Evolutionary conservation across 2,888 invertebrate genomes (phyloP).

Genomic region (Apotomis turbidana): DNA sequence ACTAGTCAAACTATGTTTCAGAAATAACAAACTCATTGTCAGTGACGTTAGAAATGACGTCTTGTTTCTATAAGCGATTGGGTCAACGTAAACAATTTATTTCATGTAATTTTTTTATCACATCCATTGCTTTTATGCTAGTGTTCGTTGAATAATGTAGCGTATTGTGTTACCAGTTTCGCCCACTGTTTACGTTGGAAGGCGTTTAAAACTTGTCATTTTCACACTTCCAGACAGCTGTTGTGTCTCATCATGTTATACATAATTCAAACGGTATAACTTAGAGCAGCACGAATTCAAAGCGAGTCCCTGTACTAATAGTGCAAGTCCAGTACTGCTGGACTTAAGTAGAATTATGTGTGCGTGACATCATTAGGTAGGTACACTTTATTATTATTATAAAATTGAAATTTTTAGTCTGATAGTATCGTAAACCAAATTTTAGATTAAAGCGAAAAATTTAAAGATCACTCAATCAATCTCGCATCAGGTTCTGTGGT

Average conservation of each 20-base stretch:
- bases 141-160: constrained; percentile 30
- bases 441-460: too few species aligned
- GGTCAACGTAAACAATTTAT: neutral
- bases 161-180: constrained; percentile 9
- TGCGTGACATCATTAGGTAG: too few species aligned
- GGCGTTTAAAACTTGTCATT: constrained; percentile 31
- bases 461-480: too few species aligned
- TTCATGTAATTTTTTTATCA: constrained; percentile 13
- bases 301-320: neutral
- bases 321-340: too few species aligned
- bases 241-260: constrained; percentile 19
- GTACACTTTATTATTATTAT: too few species aligned
- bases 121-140: constrained; percentile 30
- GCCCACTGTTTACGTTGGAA: constrained; percentile 31
- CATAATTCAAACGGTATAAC: constrained; percentile 7
- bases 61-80: neutral
- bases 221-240: constrained; percentile 16
- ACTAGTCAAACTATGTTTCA: too few species aligned
- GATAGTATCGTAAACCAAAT: too few species aligned
- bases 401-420: too few species aligned
- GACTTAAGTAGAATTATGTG: too few species aligned
- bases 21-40: too few species aligned
- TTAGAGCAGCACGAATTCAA: neutral
- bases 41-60: too few species aligned
- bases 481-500: too few species aligned